These are phyloP conservation scores for Mormyrus iriodes DNA, from an alignment of 2,113 vertebrate genomes.

Conservation along the genomic window DNA sequence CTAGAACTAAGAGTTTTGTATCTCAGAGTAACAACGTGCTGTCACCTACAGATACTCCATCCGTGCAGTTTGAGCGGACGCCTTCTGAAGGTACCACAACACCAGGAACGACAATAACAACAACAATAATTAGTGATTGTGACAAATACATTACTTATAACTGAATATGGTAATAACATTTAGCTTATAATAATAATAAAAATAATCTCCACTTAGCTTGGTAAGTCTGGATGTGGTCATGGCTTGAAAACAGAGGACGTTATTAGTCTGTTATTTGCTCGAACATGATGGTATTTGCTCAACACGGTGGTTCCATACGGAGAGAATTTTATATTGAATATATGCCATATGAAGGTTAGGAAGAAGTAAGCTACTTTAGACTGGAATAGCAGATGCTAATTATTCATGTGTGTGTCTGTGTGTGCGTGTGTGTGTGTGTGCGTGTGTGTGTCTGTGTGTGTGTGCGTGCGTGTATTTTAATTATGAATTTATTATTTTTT, in stretches of 20 bases:
- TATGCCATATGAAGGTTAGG: background rate
- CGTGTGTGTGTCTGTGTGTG: background rate
- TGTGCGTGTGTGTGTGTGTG: background rate
- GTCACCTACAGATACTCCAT: background rate
- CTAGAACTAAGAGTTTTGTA: background rate
- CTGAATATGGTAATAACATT: background rate
- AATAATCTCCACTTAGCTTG: background rate
- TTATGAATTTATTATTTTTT: background rate
- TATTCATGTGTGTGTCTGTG: background rate
- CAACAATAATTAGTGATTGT: background rate
- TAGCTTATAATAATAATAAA: background rate
- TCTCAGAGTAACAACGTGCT: background rate
- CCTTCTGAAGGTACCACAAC: background rate
- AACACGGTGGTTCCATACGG: background rate
- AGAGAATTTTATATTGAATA: background rate
- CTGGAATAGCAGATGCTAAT: background rate
- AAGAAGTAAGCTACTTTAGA: background rate
- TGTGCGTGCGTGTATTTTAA: background rate
- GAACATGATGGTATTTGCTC: background rate
- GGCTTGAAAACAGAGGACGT: background rate
- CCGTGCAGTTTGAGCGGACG: background rate
- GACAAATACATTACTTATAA: background rate
- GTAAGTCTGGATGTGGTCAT: background rate
- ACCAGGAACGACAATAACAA: background rate
- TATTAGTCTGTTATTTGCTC: background rate